phyloP scores from a whole-genome alignment of 2,888 invertebrate species.

The Chymomyza fuscimana region DNA sequence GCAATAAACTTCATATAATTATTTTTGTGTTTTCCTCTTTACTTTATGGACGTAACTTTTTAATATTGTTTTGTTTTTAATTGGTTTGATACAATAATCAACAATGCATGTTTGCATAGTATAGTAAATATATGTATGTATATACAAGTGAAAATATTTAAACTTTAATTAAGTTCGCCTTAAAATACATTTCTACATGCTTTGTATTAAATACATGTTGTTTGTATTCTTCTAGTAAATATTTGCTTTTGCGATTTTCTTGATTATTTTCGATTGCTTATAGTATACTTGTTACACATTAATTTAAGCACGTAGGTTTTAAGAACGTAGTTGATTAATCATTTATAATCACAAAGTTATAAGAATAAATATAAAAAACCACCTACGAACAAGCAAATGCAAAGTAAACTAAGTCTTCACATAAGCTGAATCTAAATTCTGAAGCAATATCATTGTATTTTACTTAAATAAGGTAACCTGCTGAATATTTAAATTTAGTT shows the following conservation, averaged over 20 bases:
- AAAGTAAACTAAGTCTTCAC: constrained; percentile 19
- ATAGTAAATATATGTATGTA: constrained; percentile 21
- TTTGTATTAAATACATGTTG: constrained; percentile 67
- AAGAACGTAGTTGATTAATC: background rate
- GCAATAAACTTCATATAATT: background rate
- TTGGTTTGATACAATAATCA: constrained; percentile 62
- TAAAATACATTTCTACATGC: constrained; percentile 25
- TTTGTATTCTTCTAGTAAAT: constrained; percentile 29
- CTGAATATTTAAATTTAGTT: background rate
- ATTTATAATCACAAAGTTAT: background rate
- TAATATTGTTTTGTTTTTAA: constrained; percentile 62
- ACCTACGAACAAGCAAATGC: background rate
- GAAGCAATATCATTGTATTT: background rate
- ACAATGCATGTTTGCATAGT: constrained; percentile 50
- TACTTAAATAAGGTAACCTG: background rate
- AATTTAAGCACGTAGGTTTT: background rate
- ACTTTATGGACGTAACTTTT: constrained; percentile 67
- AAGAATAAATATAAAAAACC: background rate
- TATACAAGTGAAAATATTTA: constrained; percentile 25
- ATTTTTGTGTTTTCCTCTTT: constrained; percentile 28
- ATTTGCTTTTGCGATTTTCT: constrained; percentile 8
- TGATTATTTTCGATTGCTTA: constrained; percentile 34
- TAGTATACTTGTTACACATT: background rate
- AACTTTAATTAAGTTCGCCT: constrained; percentile 12
- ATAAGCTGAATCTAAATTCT: background rate